Percentiles rank a stretch among this genome's conserved stretches.
Conservation (phyloP, 2,888 invertebrate genomes). For the Tyria jacobaeae region DNA sequence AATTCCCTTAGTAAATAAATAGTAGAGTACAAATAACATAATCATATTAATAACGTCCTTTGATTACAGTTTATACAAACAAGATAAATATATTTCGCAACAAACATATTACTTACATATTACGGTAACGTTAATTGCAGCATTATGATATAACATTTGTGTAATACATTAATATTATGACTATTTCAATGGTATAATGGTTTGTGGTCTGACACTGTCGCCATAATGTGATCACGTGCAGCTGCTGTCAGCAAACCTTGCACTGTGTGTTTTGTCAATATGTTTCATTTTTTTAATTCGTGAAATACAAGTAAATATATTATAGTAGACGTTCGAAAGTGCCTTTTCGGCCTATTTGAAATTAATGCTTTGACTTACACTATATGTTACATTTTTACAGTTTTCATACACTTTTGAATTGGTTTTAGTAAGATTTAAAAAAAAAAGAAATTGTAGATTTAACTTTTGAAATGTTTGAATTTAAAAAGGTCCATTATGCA, state of each 20-base stretch:
- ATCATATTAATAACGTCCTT: neutral
- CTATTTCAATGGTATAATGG: constrained; percentile 7
- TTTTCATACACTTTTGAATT: too few relatives aligned
- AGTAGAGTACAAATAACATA: neutral
- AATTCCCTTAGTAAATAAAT: too few relatives aligned
- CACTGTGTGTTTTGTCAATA: neutral
- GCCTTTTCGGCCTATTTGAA: too few relatives aligned
- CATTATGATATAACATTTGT: constrained; percentile 1
- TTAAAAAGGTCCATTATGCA: too few relatives aligned
- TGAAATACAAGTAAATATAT: neutral
- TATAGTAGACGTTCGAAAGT: too few relatives aligned
- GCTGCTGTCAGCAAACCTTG: neutral
- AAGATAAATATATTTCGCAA: neutral
- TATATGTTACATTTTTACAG: too few relatives aligned
- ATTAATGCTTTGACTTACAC: too few relatives aligned
- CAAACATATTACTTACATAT: neutral
- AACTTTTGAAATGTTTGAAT: too few relatives aligned
- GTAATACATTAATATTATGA: neutral
- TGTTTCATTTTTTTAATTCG: neutral
- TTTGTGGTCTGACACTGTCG: constrained; percentile 10
- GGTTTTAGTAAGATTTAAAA: too few relatives aligned
- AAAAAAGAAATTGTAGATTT: too few relatives aligned
- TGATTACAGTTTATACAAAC: neutral
- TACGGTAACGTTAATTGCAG: neutral
- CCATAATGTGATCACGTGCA: constrained; percentile 6